A percentile compares a stretch with the other conserved stretches of the same genome.
Evolutionary conservation across 2,797 vertebrate genomes (phyloP).

Genomic region (Sebastes nivosus): DNA sequence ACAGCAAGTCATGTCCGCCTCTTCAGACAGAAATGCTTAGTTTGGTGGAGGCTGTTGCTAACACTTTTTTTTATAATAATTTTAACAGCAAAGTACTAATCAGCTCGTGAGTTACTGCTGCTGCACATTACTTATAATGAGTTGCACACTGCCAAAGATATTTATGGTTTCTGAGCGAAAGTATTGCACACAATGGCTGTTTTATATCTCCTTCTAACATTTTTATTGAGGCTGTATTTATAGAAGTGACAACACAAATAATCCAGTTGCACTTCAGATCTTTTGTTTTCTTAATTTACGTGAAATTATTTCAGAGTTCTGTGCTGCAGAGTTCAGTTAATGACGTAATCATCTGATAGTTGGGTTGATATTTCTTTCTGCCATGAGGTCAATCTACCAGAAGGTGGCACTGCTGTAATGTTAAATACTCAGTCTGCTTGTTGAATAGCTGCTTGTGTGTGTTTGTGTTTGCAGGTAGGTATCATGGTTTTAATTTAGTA

Average conservation of each 20-base stretch:
- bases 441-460: constrained; percentile 26
- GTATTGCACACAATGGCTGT: neutral
- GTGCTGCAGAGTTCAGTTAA: neutral
- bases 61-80: constrained; percentile 29
- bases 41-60: constrained; percentile 68
- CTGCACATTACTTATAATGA: constrained; percentile 11
- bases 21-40: constrained; percentile 61
- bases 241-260: neutral
- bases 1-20: constrained; percentile 76
- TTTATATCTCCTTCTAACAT: neutral
- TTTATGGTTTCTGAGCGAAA: neutral
- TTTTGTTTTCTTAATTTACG: neutral
- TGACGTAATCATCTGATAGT: neutral
- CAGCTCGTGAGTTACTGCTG: neutral
- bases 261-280: neutral
- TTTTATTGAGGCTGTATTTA: neutral
- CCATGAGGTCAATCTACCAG: constrained; percentile 40
- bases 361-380: neutral
- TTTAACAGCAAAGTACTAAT: constrained; percentile 29
- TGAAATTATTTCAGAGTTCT: neutral
- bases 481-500: neutral
- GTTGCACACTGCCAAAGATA: neutral
- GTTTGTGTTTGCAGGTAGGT: constrained; percentile 19
- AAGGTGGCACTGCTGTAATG: constrained; percentile 49
- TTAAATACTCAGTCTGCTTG: neutral